Base-by-base conservation (phyloP, 2,797 vertebrate species). In the Gastrophryne carolinensis region DNA sequence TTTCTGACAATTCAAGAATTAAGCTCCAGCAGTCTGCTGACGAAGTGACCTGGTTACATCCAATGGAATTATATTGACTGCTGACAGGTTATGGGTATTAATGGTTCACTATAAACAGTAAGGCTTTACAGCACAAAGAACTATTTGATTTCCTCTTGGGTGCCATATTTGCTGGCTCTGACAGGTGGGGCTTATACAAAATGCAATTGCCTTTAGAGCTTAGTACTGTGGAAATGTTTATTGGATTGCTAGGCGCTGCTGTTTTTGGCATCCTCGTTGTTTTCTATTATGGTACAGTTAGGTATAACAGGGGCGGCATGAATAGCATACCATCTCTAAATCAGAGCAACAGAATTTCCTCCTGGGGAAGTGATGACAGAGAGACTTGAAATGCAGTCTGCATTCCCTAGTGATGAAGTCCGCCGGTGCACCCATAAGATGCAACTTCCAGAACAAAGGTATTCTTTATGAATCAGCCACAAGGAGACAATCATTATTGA, bases 341-440 rank as follows among this genome's bases (percentile, higher is more conserved):
- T 54, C 10, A 29, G 35, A 69, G 49, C 65, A 68, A 53, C 27
- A 56, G 66, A 56, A 69, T 56, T 69, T 69, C 66, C 52, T 57
- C 52, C 30, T 17, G 39, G 35, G 66, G 66, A 54, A 68, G 54
- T 44, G 50, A 56, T 69, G 66, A 69, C 66, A 69, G 52, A 41
- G 66, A 21, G 52, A 56, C 66, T n/a, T 69, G 66, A 52, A 69
- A 69, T 69, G 52, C 35, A 41, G 66, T 54, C 65, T 68, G 34
- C 49, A 54, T 57, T 69, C 66, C 30, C 52, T 41, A 13, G 24
- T 29, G 15, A 50, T 57, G 37, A 68, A 68, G 50, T 68, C 65
- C 37, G 29, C 12, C 13, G 37, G 17, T 56, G 66, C 66, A 56
- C 23, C 50, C 35, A 6, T 56, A 68, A 41, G 39, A 53, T 41